Base-by-base conservation (phyloP, 2,113 vertebrate genomes). In the Cynopterus brachyotis region DNA sequence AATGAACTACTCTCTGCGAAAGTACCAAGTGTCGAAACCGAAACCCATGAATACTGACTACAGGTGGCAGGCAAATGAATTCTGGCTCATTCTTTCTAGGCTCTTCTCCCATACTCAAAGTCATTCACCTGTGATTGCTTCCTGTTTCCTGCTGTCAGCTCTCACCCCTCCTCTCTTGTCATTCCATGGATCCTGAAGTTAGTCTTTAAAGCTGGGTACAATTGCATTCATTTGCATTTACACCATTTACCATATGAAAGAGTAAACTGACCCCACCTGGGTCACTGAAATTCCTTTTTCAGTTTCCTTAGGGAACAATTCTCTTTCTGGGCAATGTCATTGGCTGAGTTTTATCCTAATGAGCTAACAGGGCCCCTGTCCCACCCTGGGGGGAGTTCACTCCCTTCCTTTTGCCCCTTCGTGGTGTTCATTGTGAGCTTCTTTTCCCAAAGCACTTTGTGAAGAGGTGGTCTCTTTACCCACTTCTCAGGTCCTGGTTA, bases 401-500 rank as follows among this genome's bases (percentile, higher is more conserved):
- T 76, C 30, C 16, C 22, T 50, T 69, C 9, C 93, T 9, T 22
- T 69, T 55, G 24, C 5, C 10, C 19, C 1, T 50, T 6, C n/a
- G 66, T 2, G 6, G 11, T 30, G 6, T 37, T 76, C 40, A 35
- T 11, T 3, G 3, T 20, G 15, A 19, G 17, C 67, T n/a, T 47
- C 2, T 40, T 57, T 73, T 28, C 50, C 42, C 28, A 22, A 69
- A 82, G 28, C 15, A 32, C 50, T 50, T 15, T 37, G 60, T 24
- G 1, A n/a, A 37, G 2, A 4, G 15, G 10, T 37, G 37, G 2
- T n/a, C 10, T 45, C 30, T 22, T 84, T 5, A 0, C 6, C 24
- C 11, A 2, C 35, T 24, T 59, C 28, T 88, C 32, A 17, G 35
- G 28, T 62, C 30, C 32, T 28, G 4, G 28, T 22, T 3, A 2